Percentiles rank a stretch among this genome's conserved stretches.
Conservation (phyloP, 2,888 invertebrate genomes). For the Athalia rosae region DNA sequence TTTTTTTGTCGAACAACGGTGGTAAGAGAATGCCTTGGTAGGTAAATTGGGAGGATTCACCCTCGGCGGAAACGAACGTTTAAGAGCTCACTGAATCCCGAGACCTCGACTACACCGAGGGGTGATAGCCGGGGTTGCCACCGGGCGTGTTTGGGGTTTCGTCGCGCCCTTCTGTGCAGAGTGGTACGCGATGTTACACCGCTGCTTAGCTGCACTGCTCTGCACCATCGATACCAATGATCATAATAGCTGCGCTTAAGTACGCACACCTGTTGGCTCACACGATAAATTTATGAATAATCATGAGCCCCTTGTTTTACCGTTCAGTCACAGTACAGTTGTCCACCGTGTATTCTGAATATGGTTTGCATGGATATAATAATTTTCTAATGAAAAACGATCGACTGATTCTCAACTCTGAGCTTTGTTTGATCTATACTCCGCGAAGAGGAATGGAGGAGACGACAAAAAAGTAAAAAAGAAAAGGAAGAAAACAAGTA, state of each 20-base stretch:
- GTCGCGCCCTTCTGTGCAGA: constrained; percentile 8
- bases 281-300: constrained; percentile 49
- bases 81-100: constrained; percentile 59
- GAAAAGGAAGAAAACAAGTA: constrained; percentile 4
- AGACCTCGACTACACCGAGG: constrained; percentile 18
- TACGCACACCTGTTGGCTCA: constrained; percentile 47
- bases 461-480: neutral
- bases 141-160: constrained; percentile 21
- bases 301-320: constrained; percentile 20
- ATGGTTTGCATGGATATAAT: no score
- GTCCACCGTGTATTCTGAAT: no score
- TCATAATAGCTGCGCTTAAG: constrained; percentile 37
- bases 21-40: neutral
- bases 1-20: neutral
- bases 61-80: constrained; percentile 64
- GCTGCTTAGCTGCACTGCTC: constrained; percentile 5
- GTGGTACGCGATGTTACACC: constrained; percentile 45
- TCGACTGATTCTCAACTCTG: no score
- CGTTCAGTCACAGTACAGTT: neutral
- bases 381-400: neutral
- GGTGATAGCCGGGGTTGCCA: neutral
- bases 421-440: no score
- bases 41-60: constrained; percentile 49
- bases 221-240: constrained; percentile 35
- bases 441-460: neutral